Base-by-base conservation (phyloP, 2,797 vertebrate genomes). In the Fistularia commersonii region DNA sequence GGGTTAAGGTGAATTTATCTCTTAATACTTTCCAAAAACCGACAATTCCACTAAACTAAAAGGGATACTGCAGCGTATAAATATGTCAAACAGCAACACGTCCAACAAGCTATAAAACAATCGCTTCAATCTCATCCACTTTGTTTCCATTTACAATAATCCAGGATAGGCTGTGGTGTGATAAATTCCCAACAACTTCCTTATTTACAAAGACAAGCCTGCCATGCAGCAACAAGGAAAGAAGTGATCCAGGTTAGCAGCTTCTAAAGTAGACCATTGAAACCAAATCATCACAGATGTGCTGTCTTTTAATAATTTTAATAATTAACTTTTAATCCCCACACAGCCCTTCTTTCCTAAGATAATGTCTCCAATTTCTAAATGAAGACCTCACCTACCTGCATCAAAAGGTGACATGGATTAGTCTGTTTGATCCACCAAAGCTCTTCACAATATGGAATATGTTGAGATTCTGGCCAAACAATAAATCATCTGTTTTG, bases 141-240 rank as follows among this genome's bases (percentile, higher is more conserved):
- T 67, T 70, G 79, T 82, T 82, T 88, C 74, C 79, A 58, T 78
- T 87, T 81, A 70, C 76, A 79, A 86, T 86, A 81, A 87, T 84
- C 80, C 77, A 66, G 77, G 80, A 76, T 69, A 77, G 79, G 68
- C 80, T 43, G 76, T 42, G 36, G 67, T 63, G 73, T 81, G 84
- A 88, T 88, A 87, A 87, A 82, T 74, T 77, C 80, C 80, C 64
- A 79, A 89, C 83, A 81, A 85, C 86, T 91, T 90, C 89, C 88
- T 80, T 33, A 32, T 76, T 81, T 72, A 61, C 32, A 32, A 49
- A 84, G 88, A 90, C 89, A 87, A 86, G 79, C 71, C 64, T 49
- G 78, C 83, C 77, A 77, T 89, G 86, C 71, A 82, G 77, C 86
- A 84, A 86, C 73, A 73, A 74, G 79, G 76, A 41, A 69, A 84